These are phyloP conservation scores for Styela clava DNA, from an alignment of 23 tunicate genomes.

Conservation along the genomic window DNA sequence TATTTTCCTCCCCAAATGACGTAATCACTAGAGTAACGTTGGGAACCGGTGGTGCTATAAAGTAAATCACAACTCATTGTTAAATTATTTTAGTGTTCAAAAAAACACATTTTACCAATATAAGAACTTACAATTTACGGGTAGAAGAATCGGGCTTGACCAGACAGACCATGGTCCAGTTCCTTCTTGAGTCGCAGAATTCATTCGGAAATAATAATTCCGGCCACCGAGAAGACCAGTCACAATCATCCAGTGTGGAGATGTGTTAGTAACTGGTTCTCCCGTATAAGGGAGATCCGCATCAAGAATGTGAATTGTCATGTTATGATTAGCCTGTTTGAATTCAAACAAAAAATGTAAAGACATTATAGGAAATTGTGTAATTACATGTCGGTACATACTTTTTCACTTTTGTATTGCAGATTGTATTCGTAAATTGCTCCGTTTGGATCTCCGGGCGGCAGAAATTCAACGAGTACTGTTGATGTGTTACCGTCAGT, in stretches of 20 bases:
- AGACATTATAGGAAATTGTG: too few relatives aligned
- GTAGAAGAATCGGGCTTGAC: slow-evolving; percentile 32
- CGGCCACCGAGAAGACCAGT: slow-evolving; percentile 53
- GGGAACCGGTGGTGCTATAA: slow-evolving; percentile 51
- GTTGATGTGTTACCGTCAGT: slow-evolving; percentile 47
- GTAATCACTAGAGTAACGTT: not conserved
- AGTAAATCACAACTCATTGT: not conserved
- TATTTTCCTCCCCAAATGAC: not conserved
- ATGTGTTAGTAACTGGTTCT: not conserved
- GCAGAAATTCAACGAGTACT: slow-evolving; percentile 32
- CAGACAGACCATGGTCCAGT: slow-evolving; percentile 71
- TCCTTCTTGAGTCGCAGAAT: slow-evolving; percentile 61
- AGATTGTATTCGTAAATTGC: slow-evolving; percentile 28
- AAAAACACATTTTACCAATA: too few relatives aligned
- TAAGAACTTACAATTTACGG: slow-evolving; percentile 43
- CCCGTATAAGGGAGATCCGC: slow-evolving; percentile 5
- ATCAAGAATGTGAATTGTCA: not conserved
- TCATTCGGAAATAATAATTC: slow-evolving; percentile 38
- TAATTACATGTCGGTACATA: too few relatives aligned
- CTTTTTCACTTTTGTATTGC: slow-evolving; percentile 22
- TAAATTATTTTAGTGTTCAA: not conserved
- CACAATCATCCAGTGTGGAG: slow-evolving; percentile 23
- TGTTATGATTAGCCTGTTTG: slow-evolving; percentile 23
- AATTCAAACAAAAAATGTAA: too few relatives aligned
- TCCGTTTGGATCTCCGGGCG: slow-evolving; percentile 64